phyloP scores from a whole-genome alignment of 2,888 invertebrate genomes.

The Chaetoderma sp. region DNA sequence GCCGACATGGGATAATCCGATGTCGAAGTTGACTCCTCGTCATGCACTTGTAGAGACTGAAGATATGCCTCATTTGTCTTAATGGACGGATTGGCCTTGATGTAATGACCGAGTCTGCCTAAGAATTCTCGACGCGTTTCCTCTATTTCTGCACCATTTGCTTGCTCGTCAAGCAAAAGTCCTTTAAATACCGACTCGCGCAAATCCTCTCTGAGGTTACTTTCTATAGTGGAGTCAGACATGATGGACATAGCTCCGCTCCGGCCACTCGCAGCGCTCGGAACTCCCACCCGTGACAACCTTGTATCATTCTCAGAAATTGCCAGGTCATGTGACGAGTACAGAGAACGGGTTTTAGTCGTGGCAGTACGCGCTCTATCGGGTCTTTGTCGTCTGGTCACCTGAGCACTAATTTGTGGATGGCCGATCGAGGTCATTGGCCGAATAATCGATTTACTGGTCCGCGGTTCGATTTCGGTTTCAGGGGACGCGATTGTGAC shows the following conservation, averaged over 20 bases:
- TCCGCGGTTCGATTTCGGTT: too few relatives aligned
- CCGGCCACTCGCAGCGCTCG: slow-evolving; percentile 10
- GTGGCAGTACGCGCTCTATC: not conserved
- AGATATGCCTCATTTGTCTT: not conserved
- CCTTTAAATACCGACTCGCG: slow-evolving; percentile 54
- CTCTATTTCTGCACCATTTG: slow-evolving; percentile 39
- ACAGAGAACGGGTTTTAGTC: slow-evolving; percentile 16
- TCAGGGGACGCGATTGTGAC: too few relatives aligned
- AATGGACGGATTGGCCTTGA: not conserved
- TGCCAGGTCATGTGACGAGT: slow-evolving; percentile 47
- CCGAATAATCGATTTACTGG: not conserved
- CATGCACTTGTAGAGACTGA: slow-evolving; percentile 42
- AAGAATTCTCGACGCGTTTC: slow-evolving; percentile 49
- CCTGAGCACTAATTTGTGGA: not conserved
- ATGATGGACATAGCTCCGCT: slow-evolving; percentile 20
- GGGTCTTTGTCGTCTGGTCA: not conserved
- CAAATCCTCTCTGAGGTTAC: slow-evolving; percentile 49
- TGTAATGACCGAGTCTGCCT: slow-evolving; percentile 34
- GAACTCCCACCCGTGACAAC: slow-evolving; percentile 28
- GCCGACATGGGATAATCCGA: not conserved
- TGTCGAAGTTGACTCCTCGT: too few relatives aligned
- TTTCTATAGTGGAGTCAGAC: slow-evolving; percentile 42
- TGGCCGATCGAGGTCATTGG: not conserved
- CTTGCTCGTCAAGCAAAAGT: slow-evolving; percentile 50
- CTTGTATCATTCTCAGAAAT: slow-evolving; percentile 42